phyloP scores from a whole-genome alignment of 2,888 invertebrate species.

The Sminthurinus aureus region DNA sequence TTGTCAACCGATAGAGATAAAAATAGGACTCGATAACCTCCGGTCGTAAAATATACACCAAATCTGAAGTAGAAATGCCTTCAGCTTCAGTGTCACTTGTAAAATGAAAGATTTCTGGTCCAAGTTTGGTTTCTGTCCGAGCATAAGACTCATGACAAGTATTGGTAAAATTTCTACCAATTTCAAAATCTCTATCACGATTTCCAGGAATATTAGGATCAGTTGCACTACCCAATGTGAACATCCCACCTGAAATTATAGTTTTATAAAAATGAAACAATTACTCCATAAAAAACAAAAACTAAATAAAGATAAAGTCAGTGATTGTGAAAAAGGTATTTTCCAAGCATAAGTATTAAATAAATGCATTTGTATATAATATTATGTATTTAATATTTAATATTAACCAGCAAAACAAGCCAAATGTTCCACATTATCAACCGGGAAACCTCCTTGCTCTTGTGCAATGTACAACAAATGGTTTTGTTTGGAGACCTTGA shows the following conservation, averaged over 20 bases:
- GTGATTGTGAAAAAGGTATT: background rate
- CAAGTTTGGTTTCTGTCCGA: constrained; percentile 70
- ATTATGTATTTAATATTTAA: background rate
- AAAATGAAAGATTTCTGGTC: constrained; percentile 58
- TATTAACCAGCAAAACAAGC: constrained; percentile 85
- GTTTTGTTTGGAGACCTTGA: constrained; percentile 51
- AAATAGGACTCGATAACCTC: constrained; percentile 98
- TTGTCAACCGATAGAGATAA: constrained; percentile 94
- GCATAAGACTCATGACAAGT: constrained; percentile 62
- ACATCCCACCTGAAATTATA: constrained; percentile 53
- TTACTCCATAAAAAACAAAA: too few species aligned
- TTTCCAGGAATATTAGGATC: constrained; percentile 47
- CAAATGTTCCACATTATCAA: constrained; percentile 80
- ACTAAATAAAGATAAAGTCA: too few species aligned
- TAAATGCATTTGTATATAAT: too few species aligned
- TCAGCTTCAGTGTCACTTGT: constrained; percentile 69
- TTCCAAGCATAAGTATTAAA: too few species aligned
- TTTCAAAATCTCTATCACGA: constrained; percentile 53
- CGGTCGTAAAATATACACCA: constrained; percentile 91
- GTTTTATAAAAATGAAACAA: too few species aligned
- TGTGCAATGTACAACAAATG: constrained; percentile 58
- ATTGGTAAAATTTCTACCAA: constrained; percentile 46
- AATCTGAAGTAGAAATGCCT: constrained; percentile 74
- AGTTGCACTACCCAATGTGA: constrained; percentile 56
- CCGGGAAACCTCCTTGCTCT: constrained; percentile 27